phyloP scores from a whole-genome alignment of 2,113 vertebrate genomes.

The Psophia crepitans region DNA sequence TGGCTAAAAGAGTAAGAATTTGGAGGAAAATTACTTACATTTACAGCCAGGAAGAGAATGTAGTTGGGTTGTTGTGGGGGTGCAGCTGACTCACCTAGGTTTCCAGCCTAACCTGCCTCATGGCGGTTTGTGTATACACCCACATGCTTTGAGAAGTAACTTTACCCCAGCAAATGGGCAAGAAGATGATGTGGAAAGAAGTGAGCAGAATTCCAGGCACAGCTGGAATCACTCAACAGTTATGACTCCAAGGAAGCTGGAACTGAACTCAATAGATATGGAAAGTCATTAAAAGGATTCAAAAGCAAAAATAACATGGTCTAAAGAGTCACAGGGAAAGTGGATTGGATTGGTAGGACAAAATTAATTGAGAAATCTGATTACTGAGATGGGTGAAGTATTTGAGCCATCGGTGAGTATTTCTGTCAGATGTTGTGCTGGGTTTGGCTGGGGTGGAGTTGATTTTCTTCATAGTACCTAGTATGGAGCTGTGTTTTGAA shows the following conservation, averaged over 20 bases:
- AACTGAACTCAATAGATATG: background rate
- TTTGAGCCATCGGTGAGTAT: accelerated
- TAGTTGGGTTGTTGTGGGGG: background rate
- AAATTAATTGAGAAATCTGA: background rate
- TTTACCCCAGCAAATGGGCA: background rate
- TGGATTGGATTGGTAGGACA: background rate
- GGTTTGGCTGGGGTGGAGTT: no score
- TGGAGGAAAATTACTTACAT: background rate
- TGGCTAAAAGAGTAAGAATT: background rate
- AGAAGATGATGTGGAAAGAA: background rate
- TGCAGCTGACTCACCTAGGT: background rate
- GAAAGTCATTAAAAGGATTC: background rate
- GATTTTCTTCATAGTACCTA: no score
- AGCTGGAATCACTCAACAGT: slow-evolving; percentile 37
- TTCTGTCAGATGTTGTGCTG: background rate
- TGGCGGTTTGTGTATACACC: background rate
- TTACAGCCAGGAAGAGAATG: background rate
- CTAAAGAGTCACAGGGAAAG: background rate
- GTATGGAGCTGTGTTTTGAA: no score
- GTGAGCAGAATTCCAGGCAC: slow-evolving; percentile 16
- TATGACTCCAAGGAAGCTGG: background rate
- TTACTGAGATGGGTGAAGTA: background rate
- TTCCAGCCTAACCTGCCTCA: background rate
- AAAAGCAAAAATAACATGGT: background rate
- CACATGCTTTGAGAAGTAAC: background rate